Conservation (phyloP, 64 coral and sea anemone species). For the Catalaphyllia jardinei region DNA sequence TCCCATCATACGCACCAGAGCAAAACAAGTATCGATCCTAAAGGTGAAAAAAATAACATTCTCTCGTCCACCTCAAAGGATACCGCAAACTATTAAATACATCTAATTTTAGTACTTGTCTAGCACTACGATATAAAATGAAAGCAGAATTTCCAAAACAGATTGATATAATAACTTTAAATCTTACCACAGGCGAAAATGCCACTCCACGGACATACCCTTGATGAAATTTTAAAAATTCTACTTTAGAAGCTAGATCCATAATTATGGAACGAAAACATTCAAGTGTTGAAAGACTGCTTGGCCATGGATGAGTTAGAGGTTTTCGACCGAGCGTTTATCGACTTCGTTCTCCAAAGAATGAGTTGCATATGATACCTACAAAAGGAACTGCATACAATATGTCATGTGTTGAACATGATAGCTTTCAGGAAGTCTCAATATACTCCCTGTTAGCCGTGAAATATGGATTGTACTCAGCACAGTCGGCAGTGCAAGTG, state of each 20-base stretch:
- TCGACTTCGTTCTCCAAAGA: neutral
- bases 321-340: neutral
- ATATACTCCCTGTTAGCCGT: too few relatives aligned
- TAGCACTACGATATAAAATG: too few relatives aligned
- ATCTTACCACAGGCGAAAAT: slow-evolving; percentile 89
- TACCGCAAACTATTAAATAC: too few relatives aligned
- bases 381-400: too few relatives aligned
- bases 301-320: neutral
- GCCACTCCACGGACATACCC: slow-evolving; percentile 91
- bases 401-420: neutral
- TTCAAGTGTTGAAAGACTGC: neutral
- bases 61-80: neutral
- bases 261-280: slow-evolving; percentile 9
- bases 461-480: neutral
- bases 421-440: neutral
- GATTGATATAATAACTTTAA: neutral
- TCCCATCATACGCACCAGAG: slow-evolving; percentile 95
- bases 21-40: slow-evolving; percentile 94
- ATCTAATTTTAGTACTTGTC: neutral
- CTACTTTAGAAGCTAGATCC: slow-evolving; percentile 72
- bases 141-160: neutral
- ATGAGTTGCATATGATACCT: neutral
- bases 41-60: neutral
- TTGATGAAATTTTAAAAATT: slow-evolving; percentile 89
- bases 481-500: neutral